Evolutionary conservation across 2,888 invertebrate genomes (phyloP), one percentile per base, ranked within the genome.

Genomic region (Pasiphila rectangulata): DNA sequence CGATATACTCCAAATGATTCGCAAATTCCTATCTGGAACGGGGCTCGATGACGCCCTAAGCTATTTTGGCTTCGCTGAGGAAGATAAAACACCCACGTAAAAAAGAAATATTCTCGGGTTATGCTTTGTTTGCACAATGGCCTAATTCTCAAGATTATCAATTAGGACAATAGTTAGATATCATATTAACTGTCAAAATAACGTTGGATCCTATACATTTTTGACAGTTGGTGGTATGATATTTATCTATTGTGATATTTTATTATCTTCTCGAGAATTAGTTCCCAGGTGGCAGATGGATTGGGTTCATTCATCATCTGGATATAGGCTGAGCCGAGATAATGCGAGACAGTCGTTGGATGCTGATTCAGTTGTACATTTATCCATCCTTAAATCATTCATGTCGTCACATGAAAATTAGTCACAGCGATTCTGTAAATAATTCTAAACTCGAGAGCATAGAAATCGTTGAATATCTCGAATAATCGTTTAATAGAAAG

Each of bases 21-120:
- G 83, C 65, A 82, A 80, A 75, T 78, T 83, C 72, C 67, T 86
- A 63, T 83, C 84, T n/a, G 82, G 83, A 38, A 62, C 72, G 54
- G 83, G 82, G 58, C 71, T 84, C 42, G 77, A 78, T 55, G 83
- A 77, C 67, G 78, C 76, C 45, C 65, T 83, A 56, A 64, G 63
- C 57, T 68, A 83, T 61, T 77, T 84, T 61, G 86, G 86, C 66
- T 63, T 84, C 44, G 65, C 70, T 38, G 69, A 56, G 61, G 56
- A 63, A 55, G 69, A 72, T 45, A 76, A 78, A 51, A 72, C 67
- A 48, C 57, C 76, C 60, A 82, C 74, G 86, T 87, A 86, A 85
- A 61, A 40, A 46, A 64, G 49, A 54, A 50, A 56, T 48, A 63
- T 65, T 66, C 58, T 58, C 61, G 72, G 43, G 67, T 60, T 69